Base-by-base conservation (phyloP, 2,888 invertebrate genomes). In the Allygus modestus region DNA sequence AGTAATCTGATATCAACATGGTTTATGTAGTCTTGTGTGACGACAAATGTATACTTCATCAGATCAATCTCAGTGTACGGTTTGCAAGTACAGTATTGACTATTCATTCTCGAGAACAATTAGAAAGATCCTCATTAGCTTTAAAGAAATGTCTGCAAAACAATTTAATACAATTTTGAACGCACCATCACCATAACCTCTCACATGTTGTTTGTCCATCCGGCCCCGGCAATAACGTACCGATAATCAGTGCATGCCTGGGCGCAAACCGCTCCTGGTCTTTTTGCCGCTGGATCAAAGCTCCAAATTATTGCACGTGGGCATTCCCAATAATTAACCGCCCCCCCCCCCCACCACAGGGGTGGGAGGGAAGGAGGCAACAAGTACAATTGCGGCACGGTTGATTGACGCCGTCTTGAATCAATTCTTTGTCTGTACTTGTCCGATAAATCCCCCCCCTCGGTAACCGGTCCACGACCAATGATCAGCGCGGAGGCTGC, bases 351-450 rank as follows among this genome's bases (percentile, higher is more conserved):
- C 20, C 23, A 1, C 2, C 41, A 4, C 11, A n/a, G 31, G 5
- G 37, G 20, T 17, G 41, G 23, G 73, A 41, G 41, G 46, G 46
- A 37, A 1, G 33, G 77, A 23, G 41, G 43, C 4, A n/a, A 43
- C 77, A 77, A 77, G 77, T 46, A 58, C 79, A 79, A 79, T 79
- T 79, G 79, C 77, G 51, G 33, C 28, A 20, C 58, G 23, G 23
- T 33, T 79, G 79, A 79, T 79, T 79, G 79, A 79, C 79, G 79
- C n/a, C 79, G 54, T 79, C 79, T 58, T 54, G 79, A 79, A 79
- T 79, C 79, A 79, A 79, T 79, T 79, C 79, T 79, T 79, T 79
- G 79, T 79, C 79, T n/a, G 58, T 20, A 77, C 51, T 37, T 31
- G 79, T 79, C 79, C 33, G 79, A 79, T 79, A 79, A 79, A 79